Evolutionary conservation across 2,888 invertebrate genomes (phyloP), one percentile per base, ranked within the genome.

Genomic region (Apamea epomidion): DNA sequence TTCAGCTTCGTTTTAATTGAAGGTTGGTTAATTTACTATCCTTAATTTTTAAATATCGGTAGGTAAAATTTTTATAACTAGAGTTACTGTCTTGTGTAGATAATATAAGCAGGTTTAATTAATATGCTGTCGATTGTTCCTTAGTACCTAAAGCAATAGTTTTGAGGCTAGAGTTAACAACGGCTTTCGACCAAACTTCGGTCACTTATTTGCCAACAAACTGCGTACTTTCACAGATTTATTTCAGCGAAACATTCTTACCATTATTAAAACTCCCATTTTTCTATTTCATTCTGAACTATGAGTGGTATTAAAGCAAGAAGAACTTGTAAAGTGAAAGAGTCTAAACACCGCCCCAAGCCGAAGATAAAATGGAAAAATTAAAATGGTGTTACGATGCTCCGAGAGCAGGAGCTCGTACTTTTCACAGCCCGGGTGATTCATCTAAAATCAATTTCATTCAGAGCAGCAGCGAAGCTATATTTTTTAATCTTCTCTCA

Each of bases 151-250:
- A 67, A 73, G 81, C 58, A 71, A 83, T 85, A 89, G 85, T 89
- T 89, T 81, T 37, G 75, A 77, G 65, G 80, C n/a, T 29, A 69
- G 76, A 84, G 74, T 84, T 82, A 76, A 84, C 70, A 80, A 84
- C 77, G 62, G 74, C 80, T 74, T 67, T 75, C 74, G 72, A 67
- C 76, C 73, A 76, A 87, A 84, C 76, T 88, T 83, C 16, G 68
- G 54, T 64, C 68, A 84, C 79, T 82, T 87, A 78, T 82, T 82
- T 79, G 64, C 72, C 79, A 84, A 87, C 84, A 87, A 81, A 84
- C 74, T 81, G 65, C 45, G 74, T 76, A 78, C 71, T 78, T 74
- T 45, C 68, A 75, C 70, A 78, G 76, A 82, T 81, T 84, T 88
- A 84, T 83, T 86, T 81, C 70, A 58, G 71, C 75, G 58, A 83